Percentiles rank a stretch among this genome's conserved stretches.
phyloP scores from a whole-genome alignment of 2,888 invertebrate genomes.

The Muscina levida region DNA sequence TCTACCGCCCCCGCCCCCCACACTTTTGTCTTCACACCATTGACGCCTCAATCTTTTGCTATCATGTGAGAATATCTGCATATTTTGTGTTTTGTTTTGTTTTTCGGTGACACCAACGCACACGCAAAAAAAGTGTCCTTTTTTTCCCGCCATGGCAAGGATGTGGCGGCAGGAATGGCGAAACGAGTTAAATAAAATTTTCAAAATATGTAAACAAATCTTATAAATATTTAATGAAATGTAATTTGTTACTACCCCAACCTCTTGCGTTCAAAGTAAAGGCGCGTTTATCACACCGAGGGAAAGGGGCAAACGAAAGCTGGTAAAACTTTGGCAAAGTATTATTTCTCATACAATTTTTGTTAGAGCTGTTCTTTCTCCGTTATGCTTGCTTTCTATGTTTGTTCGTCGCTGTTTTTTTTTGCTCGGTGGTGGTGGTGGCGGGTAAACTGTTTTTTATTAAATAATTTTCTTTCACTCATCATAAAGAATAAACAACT shows the following conservation, averaged over 20 bases:
- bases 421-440: not conserved
- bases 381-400: not conserved
- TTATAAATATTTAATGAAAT: conserved; percentile 57
- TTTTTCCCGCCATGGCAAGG: not conserved
- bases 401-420: not conserved
- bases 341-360: conserved; percentile 16
- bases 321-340: conserved; percentile 16
- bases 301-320: no score
- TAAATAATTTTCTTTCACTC: conserved; percentile 31
- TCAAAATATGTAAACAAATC: conserved; percentile 52
- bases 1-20: not conserved
- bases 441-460: conserved; percentile 30
- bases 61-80: not conserved
- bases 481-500: conserved; percentile 26
- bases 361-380: not conserved
- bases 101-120: not conserved
- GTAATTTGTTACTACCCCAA: conserved; percentile 27
- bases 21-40: not conserved
- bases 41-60: not conserved
- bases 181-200: conserved; percentile 59
- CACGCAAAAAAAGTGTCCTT: not conserved
- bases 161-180: conserved; percentile 9
- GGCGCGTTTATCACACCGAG: not conserved
- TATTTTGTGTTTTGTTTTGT: no score
- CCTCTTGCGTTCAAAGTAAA: not conserved